phyloP scores from a whole-genome alignment of 2,888 invertebrate species.

The Hypsopygia costalis region DNA sequence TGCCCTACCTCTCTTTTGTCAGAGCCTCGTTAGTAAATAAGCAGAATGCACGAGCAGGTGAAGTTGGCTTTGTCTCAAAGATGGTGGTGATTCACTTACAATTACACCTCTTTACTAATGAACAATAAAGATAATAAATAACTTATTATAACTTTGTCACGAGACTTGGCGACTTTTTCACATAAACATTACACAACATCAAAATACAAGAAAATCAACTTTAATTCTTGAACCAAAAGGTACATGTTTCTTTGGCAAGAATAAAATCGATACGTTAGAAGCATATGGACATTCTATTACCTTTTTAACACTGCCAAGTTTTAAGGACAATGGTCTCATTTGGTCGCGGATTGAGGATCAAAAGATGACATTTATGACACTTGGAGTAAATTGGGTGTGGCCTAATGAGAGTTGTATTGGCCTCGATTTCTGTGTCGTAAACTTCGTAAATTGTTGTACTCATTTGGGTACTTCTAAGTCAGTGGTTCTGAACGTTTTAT shows the following conservation, averaged over 20 bases:
- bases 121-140: too few species aligned
- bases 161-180: slow-evolving; percentile 7
- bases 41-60: too few species aligned
- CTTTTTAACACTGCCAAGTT: slow-evolving; percentile 1
- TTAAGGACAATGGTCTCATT: neutral
- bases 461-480: too few species aligned
- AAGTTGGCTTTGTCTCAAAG: too few species aligned
- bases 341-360: neutral
- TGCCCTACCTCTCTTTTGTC: too few species aligned
- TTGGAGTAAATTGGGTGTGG: neutral
- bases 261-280: slow-evolving; percentile 6
- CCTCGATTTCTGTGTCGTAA: too few species aligned
- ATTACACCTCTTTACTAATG: too few species aligned
- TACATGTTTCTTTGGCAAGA: neutral
- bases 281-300: slow-evolving; percentile 2
- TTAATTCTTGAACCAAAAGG: neutral
- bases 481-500: too few species aligned
- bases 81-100: too few species aligned
- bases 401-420: neutral
- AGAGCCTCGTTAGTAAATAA: too few species aligned
- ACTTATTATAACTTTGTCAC: too few species aligned
- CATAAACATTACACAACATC: neutral
- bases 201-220: neutral
- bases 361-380: neutral
- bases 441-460: too few species aligned